Percentiles rank a stretch among this genome's conserved stretches.
These are phyloP conservation scores for Zoanthus sansibaricus DNA, from an alignment of 92 coral and sea anemone genomes.

Conservation along the genomic window DNA sequence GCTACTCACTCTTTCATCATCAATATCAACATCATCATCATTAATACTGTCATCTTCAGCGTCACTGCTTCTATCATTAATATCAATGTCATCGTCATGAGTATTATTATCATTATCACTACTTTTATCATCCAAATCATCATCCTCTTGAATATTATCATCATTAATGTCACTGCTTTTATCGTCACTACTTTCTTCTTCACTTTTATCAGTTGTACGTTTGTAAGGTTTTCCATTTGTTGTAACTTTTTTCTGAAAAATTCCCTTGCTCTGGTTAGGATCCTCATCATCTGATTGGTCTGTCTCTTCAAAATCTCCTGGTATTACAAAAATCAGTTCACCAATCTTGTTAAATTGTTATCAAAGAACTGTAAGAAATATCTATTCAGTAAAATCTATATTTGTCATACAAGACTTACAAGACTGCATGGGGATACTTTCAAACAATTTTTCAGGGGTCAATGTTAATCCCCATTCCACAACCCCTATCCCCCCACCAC, in stretches of 20 bases:
- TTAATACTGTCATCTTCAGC: conserved; percentile 31
- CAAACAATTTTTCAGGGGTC: too few relatives aligned
- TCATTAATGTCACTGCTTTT: conserved; percentile 5
- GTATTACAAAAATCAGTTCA: not conserved
- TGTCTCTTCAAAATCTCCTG: not conserved
- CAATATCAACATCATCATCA: conserved; percentile 39
- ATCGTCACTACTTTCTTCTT: not conserved
- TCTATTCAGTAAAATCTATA: not conserved
- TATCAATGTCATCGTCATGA: conserved; percentile 6
- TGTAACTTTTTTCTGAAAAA: not conserved
- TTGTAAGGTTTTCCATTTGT: not conserved
- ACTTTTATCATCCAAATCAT: not conserved
- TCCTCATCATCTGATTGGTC: conserved; percentile 3
- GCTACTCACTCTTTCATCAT: conserved; percentile 31
- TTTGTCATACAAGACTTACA: too few relatives aligned
- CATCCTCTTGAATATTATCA: conserved; percentile 45
- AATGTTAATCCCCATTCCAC: too few relatives aligned
- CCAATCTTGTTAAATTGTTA: not conserved
- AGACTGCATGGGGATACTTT: too few relatives aligned
- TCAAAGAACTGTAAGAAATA: not conserved
- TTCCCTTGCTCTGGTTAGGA: not conserved
- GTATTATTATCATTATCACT: not conserved
- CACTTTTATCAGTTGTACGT: not conserved
- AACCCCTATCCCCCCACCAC: too few relatives aligned
- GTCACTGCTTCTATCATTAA: not conserved